Evolutionary conservation across 2,797 vertebrate species (phyloP).

Genomic region (Acipenser oxyrinchus): DNA sequence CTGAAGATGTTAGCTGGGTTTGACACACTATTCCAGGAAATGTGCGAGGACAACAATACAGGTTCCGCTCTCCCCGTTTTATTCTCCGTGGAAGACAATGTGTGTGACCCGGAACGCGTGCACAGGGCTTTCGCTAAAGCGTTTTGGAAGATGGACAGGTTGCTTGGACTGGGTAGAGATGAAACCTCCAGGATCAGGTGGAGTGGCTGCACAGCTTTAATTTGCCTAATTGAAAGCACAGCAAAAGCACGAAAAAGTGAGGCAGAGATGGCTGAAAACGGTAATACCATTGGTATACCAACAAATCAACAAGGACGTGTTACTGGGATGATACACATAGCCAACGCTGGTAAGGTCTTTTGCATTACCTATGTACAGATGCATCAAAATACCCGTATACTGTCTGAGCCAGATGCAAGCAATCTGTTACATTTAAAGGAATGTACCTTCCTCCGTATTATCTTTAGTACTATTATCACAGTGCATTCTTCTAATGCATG

Average conservation of each 20-base stretch:
- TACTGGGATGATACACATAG: slow-evolving; percentile 40
- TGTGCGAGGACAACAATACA: slow-evolving; percentile 2
- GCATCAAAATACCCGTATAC: too few species aligned
- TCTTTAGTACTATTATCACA: too few species aligned
- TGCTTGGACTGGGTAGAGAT: slow-evolving; percentile 44
- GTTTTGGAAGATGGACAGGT: slow-evolving; percentile 52
- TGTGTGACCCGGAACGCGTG: slow-evolving; percentile 22
- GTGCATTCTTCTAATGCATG: too few species aligned
- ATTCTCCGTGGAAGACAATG: slow-evolving; percentile 22
- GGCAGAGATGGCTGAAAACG: background rate
- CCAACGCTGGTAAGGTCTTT: slow-evolving; percentile 38
- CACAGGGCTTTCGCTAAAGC: slow-evolving; percentile 45
- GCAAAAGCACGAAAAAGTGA: background rate
- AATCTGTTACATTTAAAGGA: too few species aligned
- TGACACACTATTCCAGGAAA: slow-evolving; percentile 33
- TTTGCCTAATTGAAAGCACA: slow-evolving; percentile 43
- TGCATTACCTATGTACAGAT: too few species aligned
- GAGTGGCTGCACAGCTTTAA: slow-evolving; percentile 45
- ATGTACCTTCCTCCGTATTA: too few species aligned
- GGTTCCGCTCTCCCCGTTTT: slow-evolving; percentile 35
- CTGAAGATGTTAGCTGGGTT: slow-evolving; percentile 39
- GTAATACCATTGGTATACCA: background rate
- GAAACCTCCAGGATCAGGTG: slow-evolving; percentile 46
- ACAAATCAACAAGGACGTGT: slow-evolving; percentile 2
- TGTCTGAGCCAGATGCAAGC: too few species aligned